Evolutionary conservation across 2,888 invertebrate genomes (phyloP).

Genomic region (Aporophyla lueneburgensis): DNA sequence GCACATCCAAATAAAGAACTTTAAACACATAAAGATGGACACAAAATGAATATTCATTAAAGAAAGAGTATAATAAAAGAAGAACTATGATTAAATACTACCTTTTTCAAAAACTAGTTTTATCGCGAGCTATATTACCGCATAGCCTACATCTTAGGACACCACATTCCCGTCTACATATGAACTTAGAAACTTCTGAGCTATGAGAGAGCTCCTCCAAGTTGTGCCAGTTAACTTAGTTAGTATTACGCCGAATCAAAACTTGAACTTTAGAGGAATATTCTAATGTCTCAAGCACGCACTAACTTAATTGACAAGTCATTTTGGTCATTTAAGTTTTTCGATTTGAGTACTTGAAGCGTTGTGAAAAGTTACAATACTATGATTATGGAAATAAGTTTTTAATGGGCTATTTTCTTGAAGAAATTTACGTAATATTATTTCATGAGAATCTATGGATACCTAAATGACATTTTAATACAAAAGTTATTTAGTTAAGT

Average conservation of each 20-base stretch:
- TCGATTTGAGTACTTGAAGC: slow-evolving; percentile 16
- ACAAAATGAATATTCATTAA: background rate
- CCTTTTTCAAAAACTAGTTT: background rate
- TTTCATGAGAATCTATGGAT: background rate
- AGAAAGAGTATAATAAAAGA: background rate
- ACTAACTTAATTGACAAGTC: slow-evolving; percentile 52
- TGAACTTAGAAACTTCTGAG: slow-evolving; percentile 61
- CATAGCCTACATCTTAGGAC: background rate
- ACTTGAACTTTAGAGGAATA: slow-evolving; percentile 62
- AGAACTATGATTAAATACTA: background rate
- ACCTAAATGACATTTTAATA: background rate
- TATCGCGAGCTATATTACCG: slow-evolving; percentile 13
- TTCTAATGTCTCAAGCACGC: slow-evolving; percentile 47
- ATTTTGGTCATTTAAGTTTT: slow-evolving; percentile 47
- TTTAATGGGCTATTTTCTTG: slow-evolving; percentile 23
- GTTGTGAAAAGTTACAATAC: slow-evolving; percentile 12
- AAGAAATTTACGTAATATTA: background rate
- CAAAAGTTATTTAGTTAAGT: background rate
- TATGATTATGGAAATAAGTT: slow-evolving; percentile 29
- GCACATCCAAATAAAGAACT: background rate
- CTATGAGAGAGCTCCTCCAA: slow-evolving; percentile 49
- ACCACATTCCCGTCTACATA: background rate
- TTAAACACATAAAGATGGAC: background rate
- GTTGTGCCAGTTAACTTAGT: slow-evolving; percentile 61
- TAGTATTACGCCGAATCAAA: slow-evolving; percentile 67